Evolutionary conservation across 2,888 invertebrate genomes (phyloP).

Genomic region (Acleris literana): DNA sequence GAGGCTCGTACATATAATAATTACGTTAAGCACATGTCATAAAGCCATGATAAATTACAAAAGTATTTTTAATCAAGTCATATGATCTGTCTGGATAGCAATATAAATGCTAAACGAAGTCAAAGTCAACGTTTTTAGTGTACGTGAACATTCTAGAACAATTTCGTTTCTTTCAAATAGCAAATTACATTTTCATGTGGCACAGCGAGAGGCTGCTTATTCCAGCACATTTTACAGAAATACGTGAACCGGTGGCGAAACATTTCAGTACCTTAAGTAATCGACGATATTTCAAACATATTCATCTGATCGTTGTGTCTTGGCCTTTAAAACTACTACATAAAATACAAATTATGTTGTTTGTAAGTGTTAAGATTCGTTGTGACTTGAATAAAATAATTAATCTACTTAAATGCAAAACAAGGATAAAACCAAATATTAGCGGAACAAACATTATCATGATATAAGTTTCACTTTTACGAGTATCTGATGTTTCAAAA

Average conservation of each 20-base stretch:
- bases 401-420: too few relatives aligned
- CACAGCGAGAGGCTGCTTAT: conserved; percentile 28
- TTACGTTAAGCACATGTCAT: too few relatives aligned
- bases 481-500: too few relatives aligned
- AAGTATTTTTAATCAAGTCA: background rate
- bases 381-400: too few relatives aligned
- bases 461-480: too few relatives aligned
- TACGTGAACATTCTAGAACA: conserved; percentile 27
- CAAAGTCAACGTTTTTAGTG: conserved; percentile 22
- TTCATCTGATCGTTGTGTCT: background rate
- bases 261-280: conserved; percentile 20
- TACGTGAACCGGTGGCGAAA: conserved; percentile 22
- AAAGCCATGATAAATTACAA: too few relatives aligned
- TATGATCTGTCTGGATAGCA: conserved; percentile 1
- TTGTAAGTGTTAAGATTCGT: too few relatives aligned
- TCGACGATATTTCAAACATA: conserved; percentile 7
- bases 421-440: too few relatives aligned
- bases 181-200: conserved; percentile 35
- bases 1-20: too few relatives aligned
- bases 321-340: too few relatives aligned
- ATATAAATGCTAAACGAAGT: conserved; percentile 12
- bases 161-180: conserved; percentile 31
- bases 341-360: too few relatives aligned
- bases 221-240: conserved; percentile 33
- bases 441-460: too few relatives aligned